Evolutionary conservation across 2,113 vertebrate genomes (phyloP), one percentile per base, ranked within the genome.

Genomic region (Pseudopodoces humilis): DNA sequence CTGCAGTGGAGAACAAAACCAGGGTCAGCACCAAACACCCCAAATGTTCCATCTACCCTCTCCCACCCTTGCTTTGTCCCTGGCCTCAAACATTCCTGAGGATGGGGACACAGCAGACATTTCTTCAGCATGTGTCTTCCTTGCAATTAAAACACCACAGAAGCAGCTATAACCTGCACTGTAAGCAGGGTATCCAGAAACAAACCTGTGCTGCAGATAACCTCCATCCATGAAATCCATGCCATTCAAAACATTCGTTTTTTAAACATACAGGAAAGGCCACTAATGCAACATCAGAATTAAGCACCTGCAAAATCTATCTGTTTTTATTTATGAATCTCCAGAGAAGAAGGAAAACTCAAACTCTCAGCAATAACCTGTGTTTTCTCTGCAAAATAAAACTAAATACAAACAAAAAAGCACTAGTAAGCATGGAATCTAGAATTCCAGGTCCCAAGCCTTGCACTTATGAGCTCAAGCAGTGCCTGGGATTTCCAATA

Each of bases 1-100:
- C 99, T 99, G 64, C n/a, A 30, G 56, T 4, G 47, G 72, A 92
- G 30, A 84, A 49, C 53, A 67, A 65, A 65, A 46, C 4, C 41
- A 43, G 24, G 18, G 7, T 90, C 49, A 93, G 83, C 41, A 35
- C 19, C 18, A 10, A 30, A 41, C 16, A 43, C 6, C n/a, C 0
- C 0, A 9, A 74, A 37, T 8, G 35, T 55, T 59, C 47, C 59
- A 35, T 7, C 49, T 21, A 39, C 46, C 39, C 62, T 30, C 28
- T 83, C 18, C 68, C 49, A 69, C 4, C 46, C 30, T 22, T 44
- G 41, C 49, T 74, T 17, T 81, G 41, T 15, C 11, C 28, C 33
- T 13, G 58, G 27, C 39, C 53, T 75, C 75, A 64, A 55, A 50
- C 22, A n/a, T 18, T 47, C 23, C 33, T 35, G 55, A 75, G 53